Base-by-base conservation (phyloP, 2,888 invertebrate genomes). In the Stenolophus ochropezus region DNA sequence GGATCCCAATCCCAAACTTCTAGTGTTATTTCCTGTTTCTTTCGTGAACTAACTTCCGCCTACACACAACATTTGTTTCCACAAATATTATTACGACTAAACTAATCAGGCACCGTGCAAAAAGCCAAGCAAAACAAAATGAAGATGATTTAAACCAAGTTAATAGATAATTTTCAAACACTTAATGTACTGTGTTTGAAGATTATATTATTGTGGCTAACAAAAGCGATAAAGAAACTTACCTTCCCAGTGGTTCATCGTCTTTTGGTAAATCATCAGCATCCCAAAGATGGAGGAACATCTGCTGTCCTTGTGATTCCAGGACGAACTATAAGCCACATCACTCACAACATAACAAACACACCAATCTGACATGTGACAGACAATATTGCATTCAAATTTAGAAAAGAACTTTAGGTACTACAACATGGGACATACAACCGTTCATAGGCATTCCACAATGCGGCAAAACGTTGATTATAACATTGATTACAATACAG, bases 241-340 rank as follows among this genome's bases (percentile, higher is more conserved):
- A 96, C 96, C 95, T 96, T 91, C 97, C 97, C 85, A 97, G 92
- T 86, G 93, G 93, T 90, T 97, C 97, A 91, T 98, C 97, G 85
- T 93, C 92, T 89, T 94, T 93, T 86, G 94, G 93, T 86, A 93
- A 92, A 86, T 96, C 96, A 89, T 98, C 98, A 89, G 94, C 94
- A 92, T 98, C 97, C 91, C 94, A 94, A 85, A 97, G 90, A 88
- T 94, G 94, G 85, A 97, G 89, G 86, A 93, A 93, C 89, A 95
- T 90, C 88, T 91, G 91, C 90, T 95, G 95, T 85, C 95, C 94
- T 90, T 93, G 89, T 89, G 93, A 89, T 88, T 92, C 92, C 91
- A 92, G 90, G 87, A 93, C 86, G 87, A 89, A 89, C 89, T 89
- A 85, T 49, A 81, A 81, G 84, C 83, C 84, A 82, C 83, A 82